Conservation (phyloP, 2,888 invertebrate species). For the Sarcophaga subvicina region DNA sequence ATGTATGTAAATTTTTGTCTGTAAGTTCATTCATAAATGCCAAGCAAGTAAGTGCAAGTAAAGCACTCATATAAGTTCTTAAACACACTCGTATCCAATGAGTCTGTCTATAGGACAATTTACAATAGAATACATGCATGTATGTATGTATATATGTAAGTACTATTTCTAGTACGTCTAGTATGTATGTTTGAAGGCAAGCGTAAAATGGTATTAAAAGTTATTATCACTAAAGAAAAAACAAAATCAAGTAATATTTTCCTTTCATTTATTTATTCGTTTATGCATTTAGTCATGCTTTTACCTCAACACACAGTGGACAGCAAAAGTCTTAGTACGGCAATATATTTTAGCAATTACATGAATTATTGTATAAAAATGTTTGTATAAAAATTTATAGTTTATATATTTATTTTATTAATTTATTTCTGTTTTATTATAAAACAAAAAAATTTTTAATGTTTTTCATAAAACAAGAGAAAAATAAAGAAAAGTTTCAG, state of each 20-base stretch:
- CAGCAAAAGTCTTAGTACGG: too few species aligned
- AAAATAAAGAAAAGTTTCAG: too few species aligned
- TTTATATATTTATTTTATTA: too few species aligned
- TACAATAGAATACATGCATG: not conserved
- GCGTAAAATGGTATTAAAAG: not conserved
- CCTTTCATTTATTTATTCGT: not conserved
- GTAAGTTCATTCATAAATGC: not conserved
- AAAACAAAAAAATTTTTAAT: too few species aligned
- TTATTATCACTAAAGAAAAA: not conserved
- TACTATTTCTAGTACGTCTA: not conserved
- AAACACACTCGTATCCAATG: not conserved
- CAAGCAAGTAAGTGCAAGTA: not conserved
- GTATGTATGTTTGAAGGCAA: not conserved
- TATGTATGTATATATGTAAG: not conserved
- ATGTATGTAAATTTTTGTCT: not conserved
- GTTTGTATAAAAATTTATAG: too few species aligned
- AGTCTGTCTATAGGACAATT: not conserved
- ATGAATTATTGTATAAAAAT: too few species aligned
- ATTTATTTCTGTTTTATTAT: too few species aligned
- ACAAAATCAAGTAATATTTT: not conserved
- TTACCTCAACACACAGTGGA: not conserved
- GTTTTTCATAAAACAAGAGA: too few species aligned
- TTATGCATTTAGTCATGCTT: not conserved
- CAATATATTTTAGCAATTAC: too few species aligned
- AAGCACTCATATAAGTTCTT: not conserved